phyloP scores from a whole-genome alignment of 2,888 invertebrate genomes.

The Julus scanicus region DNA sequence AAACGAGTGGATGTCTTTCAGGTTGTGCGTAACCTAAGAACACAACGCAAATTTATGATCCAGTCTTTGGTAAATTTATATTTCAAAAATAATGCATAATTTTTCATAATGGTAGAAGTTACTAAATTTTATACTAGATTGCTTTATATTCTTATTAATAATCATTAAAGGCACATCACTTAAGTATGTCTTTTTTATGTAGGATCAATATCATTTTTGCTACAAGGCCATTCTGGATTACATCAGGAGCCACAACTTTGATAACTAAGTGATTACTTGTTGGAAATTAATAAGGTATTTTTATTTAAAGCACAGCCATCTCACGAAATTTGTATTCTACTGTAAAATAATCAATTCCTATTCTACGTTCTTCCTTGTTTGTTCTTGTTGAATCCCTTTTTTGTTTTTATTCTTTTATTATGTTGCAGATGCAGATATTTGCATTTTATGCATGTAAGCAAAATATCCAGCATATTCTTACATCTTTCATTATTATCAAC shows the following conservation, averaged over 20 bases:
- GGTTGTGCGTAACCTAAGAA: constrained; percentile 82
- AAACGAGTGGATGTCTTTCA: constrained; percentile 88
- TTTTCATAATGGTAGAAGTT: too few relatives aligned
- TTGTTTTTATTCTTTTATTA: not conserved
- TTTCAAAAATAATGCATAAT: constrained; percentile 64
- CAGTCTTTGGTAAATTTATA: constrained; percentile 77
- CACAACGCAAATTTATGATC: constrained; percentile 85
- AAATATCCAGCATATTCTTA: not conserved
- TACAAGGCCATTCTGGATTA: constrained; percentile 81
- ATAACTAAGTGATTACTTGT: constrained; percentile 24
- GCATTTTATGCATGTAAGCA: not conserved
- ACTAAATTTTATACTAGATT: too few relatives aligned
- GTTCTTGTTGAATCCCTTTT: constrained; percentile 6
- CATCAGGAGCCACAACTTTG: constrained; percentile 24
- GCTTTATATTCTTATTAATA: too few relatives aligned
- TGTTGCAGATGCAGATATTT: not conserved
- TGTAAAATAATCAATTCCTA: not conserved
- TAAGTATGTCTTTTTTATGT: constrained; percentile 64
- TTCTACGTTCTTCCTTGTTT: not conserved
- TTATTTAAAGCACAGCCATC: not conserved
- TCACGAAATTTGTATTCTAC: constrained; percentile 6
- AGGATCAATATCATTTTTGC: constrained; percentile 93
- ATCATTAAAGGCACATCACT: not conserved
- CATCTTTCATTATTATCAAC: not conserved
- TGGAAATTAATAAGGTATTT: constrained; percentile 1